These are phyloP conservation scores for Drosophila borborema DNA, from an alignment of 2,888 invertebrate species.

Conservation along the genomic window DNA sequence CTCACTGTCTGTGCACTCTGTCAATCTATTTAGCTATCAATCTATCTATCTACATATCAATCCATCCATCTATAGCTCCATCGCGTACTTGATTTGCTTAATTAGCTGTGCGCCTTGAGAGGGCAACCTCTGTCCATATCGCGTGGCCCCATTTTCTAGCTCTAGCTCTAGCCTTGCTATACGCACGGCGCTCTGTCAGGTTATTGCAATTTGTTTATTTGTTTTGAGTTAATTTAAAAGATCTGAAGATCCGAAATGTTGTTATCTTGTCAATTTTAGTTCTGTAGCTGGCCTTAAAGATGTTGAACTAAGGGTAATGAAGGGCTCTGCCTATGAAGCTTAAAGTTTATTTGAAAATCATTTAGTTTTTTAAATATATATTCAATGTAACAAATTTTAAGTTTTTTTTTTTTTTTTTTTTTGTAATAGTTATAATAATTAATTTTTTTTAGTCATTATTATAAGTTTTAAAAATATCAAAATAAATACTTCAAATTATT, in stretches of 20 bases:
- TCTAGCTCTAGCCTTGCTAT: constrained; percentile 27
- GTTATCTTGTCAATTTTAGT: background rate
- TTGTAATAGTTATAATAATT: too few relatives aligned
- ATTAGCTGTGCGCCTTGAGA: constrained; percentile 55
- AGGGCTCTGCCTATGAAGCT: background rate
- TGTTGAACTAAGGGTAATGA: background rate
- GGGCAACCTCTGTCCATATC: constrained; percentile 35
- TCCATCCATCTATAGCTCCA: constrained; percentile 55
- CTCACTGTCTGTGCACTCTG: constrained; percentile 63
- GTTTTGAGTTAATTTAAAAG: constrained; percentile 1
- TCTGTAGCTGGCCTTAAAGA: background rate
- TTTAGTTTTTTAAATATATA: too few relatives aligned
- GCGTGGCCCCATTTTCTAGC: constrained; percentile 43
- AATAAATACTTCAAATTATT: too few relatives aligned
- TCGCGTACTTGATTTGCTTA: constrained; percentile 76
- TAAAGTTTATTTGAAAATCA: background rate
- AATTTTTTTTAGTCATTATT: too few relatives aligned
- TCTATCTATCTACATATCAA: constrained; percentile 31
- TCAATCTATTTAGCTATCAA: constrained; percentile 53
- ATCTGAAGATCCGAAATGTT: background rate
- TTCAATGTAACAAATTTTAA: too few relatives aligned
- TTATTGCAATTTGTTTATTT: constrained; percentile 15
- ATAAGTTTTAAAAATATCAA: too few relatives aligned
- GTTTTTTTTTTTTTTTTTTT: too few relatives aligned
- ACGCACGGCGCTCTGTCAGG: constrained; percentile 3